Percentiles rank a stretch among this genome's conserved stretches.
Conservation (phyloP, 2,888 invertebrate species). For the Bembecia ichneumoniformis region DNA sequence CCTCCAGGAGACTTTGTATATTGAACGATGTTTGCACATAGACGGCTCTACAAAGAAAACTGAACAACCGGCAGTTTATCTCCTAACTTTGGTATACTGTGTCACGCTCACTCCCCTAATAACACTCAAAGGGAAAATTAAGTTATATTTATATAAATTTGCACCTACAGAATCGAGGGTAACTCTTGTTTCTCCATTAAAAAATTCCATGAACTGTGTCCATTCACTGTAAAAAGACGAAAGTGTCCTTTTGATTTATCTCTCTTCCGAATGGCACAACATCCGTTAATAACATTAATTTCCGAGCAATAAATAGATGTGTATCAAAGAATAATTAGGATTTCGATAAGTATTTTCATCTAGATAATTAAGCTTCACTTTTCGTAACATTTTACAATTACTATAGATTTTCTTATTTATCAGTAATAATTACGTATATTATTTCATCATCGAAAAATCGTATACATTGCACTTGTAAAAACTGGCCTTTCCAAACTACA, state of each 20-base stretch:
- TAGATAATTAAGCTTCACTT: conserved; percentile 52
- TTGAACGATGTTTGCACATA: conserved; percentile 15
- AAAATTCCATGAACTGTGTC: background rate
- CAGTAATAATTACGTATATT: conserved; percentile 70
- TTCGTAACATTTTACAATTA: conserved; percentile 63
- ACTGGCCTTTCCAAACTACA: conserved; percentile 65
- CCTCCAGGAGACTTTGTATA: conserved; percentile 25
- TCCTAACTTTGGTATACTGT: conserved; percentile 72
- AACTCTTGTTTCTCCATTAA: conserved; percentile 54
- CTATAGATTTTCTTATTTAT: conserved; percentile 61
- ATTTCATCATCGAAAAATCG: conserved; percentile 71
- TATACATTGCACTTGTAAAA: conserved; percentile 72
- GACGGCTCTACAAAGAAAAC: conserved; percentile 22
- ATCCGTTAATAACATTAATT: conserved; percentile 21
- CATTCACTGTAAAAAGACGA: conserved; percentile 21
- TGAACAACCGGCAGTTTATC: conserved; percentile 52
- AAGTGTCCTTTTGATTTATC: conserved; percentile 37
- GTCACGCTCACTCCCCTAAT: conserved; percentile 45
- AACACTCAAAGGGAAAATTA: conserved; percentile 9
- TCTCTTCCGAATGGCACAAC: conserved; percentile 41
- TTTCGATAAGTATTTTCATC: conserved; percentile 31
- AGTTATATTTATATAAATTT: conserved; percentile 24
- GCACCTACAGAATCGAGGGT: conserved; percentile 57
- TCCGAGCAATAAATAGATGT: conserved; percentile 42
- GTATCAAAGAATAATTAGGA: conserved; percentile 53